Conservation (phyloP, 2,113 vertebrate genomes). For the Panthera tigris region DNA sequence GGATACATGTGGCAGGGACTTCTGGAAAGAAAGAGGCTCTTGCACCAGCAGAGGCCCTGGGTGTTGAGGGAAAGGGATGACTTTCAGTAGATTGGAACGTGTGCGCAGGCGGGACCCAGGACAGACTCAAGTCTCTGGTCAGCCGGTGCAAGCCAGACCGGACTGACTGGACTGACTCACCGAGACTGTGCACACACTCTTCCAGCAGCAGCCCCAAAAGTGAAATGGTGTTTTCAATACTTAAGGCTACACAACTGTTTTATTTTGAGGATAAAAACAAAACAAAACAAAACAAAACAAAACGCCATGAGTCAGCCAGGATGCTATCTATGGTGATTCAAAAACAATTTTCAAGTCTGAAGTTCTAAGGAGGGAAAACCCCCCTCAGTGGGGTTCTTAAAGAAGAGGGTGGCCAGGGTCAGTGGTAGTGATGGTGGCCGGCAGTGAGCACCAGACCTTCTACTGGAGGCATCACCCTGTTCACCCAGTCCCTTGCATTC, state of each 20-base stretch:
- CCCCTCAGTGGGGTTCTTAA: background rate
- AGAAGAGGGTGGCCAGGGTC: background rate
- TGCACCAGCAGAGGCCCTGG: background rate
- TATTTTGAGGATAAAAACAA: background rate
- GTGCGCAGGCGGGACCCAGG: background rate
- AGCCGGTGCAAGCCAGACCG: background rate
- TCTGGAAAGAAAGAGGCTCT: background rate
- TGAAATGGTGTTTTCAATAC: conserved; percentile 28
- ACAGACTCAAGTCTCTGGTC: background rate
- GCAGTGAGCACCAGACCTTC: too few relatives aligned
- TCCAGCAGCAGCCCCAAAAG: background rate
- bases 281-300: background rate
- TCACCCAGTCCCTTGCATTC: background rate
- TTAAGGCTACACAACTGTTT: background rate
- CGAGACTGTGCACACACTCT: background rate
- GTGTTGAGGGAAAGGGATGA: background rate
- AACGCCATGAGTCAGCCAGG: background rate
- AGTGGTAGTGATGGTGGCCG: background rate
- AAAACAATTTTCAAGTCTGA: conserved; percentile 44
- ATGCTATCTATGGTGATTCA: background rate
- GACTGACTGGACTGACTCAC: background rate
- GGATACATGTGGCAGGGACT: background rate
- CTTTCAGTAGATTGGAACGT: background rate
- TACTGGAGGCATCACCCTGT: background rate
- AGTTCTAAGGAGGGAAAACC: background rate